A percentile compares a stretch with the other conserved stretches of the same genome.
phyloP scores from a whole-genome alignment of 2,113 vertebrate species.

The Tautogolabrus adspersus region DNA sequence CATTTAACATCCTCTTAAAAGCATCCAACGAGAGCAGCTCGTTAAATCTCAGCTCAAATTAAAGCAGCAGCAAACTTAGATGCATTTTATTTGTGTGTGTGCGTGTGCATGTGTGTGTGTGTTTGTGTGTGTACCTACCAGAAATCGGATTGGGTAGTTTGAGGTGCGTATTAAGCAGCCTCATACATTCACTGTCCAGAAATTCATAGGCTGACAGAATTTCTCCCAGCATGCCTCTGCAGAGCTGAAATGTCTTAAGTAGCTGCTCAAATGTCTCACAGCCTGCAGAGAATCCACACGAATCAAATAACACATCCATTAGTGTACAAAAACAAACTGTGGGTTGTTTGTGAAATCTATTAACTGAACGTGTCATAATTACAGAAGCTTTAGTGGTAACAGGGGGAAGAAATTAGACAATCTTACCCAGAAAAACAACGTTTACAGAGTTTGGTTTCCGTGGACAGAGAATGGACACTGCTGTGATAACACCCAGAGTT shows the following conservation, averaged over 20 bases:
- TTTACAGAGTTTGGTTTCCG: conserved; percentile 90
- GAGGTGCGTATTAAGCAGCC: conserved; percentile 88
- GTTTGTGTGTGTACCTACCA: conserved; percentile 79
- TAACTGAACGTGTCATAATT: too few species aligned
- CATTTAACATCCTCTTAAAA: too few species aligned
- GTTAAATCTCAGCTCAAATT: too few species aligned
- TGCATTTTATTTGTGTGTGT: neutral
- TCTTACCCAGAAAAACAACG: conserved; percentile 91
- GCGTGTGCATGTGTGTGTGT: neutral
- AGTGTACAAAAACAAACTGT: neutral
- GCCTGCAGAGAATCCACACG: conserved; percentile 72
- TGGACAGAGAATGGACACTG: conserved; percentile 92
- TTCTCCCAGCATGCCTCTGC: conserved; percentile 92
- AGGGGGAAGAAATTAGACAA: neutral
- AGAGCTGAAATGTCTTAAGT: conserved; percentile 88
- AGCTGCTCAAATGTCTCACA: conserved; percentile 89
- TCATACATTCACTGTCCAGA: conserved; percentile 92
- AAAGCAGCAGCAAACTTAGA: too few species aligned
- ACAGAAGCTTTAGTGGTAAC: neutral
- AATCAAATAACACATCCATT: neutral
- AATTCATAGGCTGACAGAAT: conserved; percentile 96
- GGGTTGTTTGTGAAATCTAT: too few species aligned
- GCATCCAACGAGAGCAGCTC: too few species aligned
- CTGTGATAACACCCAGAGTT: conserved; percentile 93
- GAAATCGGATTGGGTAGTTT: conserved; percentile 87